Percentiles rank a stretch among this genome's conserved stretches.
phyloP scores from a whole-genome alignment of 2,113 vertebrate genomes.

The Chionodraco myersi region DNA sequence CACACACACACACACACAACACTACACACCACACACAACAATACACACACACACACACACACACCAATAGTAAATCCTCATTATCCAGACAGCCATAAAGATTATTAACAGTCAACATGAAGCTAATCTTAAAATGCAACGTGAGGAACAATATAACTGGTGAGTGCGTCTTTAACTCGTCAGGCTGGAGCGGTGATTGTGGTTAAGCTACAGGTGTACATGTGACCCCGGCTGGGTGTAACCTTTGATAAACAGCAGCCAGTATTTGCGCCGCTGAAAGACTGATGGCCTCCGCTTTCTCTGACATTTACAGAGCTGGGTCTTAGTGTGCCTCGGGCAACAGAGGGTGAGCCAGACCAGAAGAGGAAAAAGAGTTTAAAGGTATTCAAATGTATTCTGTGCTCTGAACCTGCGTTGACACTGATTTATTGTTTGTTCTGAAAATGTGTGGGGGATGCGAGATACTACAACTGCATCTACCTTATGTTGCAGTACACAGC shows the following conservation, averaged over 20 bases:
- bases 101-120: no score
- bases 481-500: no score
- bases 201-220: conserved; percentile 5
- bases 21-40: no score
- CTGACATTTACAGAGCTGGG: conserved; percentile 63
- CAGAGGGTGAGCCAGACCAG: not conserved
- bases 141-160: no score
- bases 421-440: no score
- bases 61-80: no score
- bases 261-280: conserved; percentile 58
- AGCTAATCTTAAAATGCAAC: no score
- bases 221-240: conserved; percentile 44
- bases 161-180: not conserved
- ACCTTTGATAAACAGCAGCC: conserved; percentile 69
- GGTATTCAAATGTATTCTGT: not conserved
- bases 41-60: no score
- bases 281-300: conserved; percentile 41
- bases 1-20: no score
- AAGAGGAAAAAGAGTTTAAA: not conserved
- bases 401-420: not conserved
- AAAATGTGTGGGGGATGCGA: no score
- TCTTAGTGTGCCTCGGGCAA: conserved; percentile 29
- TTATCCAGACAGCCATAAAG: no score
- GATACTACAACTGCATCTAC: no score
- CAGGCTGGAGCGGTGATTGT: conserved; percentile 6